A percentile compares a stretch with the other conserved stretches of the same genome.
Conservation (phyloP, 2,888 invertebrate genomes). For the Apamea sordens region DNA sequence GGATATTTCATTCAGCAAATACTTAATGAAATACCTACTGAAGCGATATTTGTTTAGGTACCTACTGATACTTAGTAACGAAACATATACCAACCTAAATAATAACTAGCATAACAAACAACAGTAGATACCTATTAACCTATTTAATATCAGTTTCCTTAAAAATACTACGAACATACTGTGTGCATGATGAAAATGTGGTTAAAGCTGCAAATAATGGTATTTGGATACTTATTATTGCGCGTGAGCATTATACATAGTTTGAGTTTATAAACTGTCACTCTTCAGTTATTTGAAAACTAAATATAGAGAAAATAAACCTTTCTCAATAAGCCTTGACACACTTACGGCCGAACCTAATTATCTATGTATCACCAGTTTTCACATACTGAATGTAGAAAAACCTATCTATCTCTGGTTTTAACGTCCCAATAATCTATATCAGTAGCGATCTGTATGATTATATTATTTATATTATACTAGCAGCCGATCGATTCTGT, state of each 20-base stretch:
- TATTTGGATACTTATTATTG: neutral
- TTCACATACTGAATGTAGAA: too few relatives aligned
- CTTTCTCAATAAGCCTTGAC: too few relatives aligned
- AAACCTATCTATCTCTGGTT: too few relatives aligned
- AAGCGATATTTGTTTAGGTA: neutral
- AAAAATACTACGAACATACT: neutral
- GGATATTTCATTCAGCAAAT: too few relatives aligned
- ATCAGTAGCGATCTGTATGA: too few relatives aligned
- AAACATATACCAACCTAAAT: neutral
- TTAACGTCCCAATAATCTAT: too few relatives aligned
- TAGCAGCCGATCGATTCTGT: too few relatives aligned
- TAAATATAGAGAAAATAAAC: neutral
- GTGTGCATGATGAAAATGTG: neutral
- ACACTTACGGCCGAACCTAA: too few relatives aligned
- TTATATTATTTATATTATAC: too few relatives aligned
- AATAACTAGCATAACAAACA: too few relatives aligned
- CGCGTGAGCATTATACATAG: neutral
- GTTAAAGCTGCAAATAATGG: neutral
- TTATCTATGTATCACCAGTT: too few relatives aligned
- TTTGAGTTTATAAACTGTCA: neutral
- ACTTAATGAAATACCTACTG: neutral
- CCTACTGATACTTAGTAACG: neutral
- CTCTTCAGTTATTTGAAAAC: neutral
- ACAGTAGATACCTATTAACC: neutral
- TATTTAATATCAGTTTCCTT: neutral